These are phyloP conservation scores for Rapana venosa DNA, from an alignment of 2,888 invertebrate genomes.

Conservation along the genomic window DNA sequence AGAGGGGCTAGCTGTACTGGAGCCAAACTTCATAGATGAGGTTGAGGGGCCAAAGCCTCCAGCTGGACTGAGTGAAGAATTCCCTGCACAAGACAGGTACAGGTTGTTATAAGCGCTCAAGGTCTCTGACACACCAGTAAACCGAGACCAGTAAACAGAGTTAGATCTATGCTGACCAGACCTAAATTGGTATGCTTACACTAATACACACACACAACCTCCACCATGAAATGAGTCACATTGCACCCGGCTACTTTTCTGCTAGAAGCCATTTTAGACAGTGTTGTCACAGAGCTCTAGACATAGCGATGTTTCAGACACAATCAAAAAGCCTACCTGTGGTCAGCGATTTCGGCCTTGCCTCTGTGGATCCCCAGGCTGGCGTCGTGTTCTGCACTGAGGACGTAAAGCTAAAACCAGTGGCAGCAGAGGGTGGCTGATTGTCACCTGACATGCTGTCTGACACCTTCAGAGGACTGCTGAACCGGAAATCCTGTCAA, in stretches of 20 bases:
- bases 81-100: neutral
- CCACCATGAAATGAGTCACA: too few species aligned
- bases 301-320: too few species aligned
- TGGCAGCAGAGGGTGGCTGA: conserved; percentile 30
- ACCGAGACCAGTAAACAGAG: too few species aligned
- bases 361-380: conserved; percentile 45
- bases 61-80: neutral
- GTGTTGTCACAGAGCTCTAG: too few species aligned
- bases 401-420: conserved; percentile 41
- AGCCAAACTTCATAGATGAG: neutral
- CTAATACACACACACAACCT: too few species aligned
- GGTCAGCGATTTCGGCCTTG: conserved; percentile 46
- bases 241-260: too few species aligned
- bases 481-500: conserved; percentile 68
- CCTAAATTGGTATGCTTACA: too few species aligned
- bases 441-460: conserved; percentile 40
- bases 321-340: neutral
- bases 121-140: too few species aligned
- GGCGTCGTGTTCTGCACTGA: conserved; percentile 34
- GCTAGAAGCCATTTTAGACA: too few species aligned
- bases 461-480: conserved; percentile 63
- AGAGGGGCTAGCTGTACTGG: neutral
- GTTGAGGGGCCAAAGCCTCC: neutral
- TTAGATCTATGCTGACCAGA: too few species aligned
- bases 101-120: too few species aligned